Conservation (phyloP, 2,888 invertebrate genomes). For the Rhamphomyia laevipes region DNA sequence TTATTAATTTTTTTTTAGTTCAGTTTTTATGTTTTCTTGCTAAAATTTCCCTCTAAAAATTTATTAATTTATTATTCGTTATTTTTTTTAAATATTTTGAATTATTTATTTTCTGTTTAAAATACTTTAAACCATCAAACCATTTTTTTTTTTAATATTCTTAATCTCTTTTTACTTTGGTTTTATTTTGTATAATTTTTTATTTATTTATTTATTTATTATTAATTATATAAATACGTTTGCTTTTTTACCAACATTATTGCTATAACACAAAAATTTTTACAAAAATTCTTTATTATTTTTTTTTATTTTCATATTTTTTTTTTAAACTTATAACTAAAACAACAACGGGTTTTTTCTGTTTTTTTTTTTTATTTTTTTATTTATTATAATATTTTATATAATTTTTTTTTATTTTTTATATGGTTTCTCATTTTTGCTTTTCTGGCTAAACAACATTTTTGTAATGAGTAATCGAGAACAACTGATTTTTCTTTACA, state of each 20-base stretch:
- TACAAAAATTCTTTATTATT: constrained; percentile 9
- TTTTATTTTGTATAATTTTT: constrained; percentile 16
- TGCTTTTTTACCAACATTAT: constrained; percentile 10
- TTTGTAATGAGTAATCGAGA: background rate
- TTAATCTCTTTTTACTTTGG: constrained; percentile 11
- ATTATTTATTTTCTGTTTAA: constrained; percentile 16
- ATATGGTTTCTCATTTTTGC: constrained; percentile 13
- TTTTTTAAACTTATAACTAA: constrained; percentile 10
- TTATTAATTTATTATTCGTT: constrained; percentile 1
- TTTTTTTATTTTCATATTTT: constrained; percentile 7
- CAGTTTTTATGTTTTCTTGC: constrained; percentile 20
- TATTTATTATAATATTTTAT: constrained; percentile 1
- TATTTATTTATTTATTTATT: background rate
- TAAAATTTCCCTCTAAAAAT: constrained; percentile 10
- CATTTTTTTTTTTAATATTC: constrained; percentile 20
- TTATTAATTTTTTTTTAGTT: constrained; percentile 13
- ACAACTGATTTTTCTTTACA: constrained; percentile 9
- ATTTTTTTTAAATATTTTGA: constrained; percentile 8
- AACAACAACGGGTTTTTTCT: constrained; percentile 10
- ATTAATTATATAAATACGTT: constrained; percentile 7
- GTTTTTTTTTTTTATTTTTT: constrained; percentile 6
- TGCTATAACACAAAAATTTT: constrained; percentile 16
- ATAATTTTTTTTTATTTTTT: constrained; percentile 3
- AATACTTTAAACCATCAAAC: constrained; percentile 16
- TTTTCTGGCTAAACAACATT: background rate